Conservation (phyloP, 2,113 vertebrate genomes). For the Origma solitaria region DNA sequence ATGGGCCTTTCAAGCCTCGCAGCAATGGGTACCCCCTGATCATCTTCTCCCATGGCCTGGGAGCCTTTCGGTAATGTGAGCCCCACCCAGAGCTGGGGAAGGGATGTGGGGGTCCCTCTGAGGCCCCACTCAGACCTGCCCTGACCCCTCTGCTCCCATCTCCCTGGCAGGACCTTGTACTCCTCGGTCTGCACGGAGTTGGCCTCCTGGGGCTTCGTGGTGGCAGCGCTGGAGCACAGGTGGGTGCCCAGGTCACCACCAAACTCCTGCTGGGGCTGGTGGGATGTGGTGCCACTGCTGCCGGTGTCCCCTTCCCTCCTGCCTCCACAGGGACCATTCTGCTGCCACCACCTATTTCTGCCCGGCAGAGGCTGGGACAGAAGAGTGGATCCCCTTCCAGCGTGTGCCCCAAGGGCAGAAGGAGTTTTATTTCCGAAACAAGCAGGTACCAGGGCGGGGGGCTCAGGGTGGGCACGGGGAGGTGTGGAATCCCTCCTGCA, state of each 20-base stretch:
- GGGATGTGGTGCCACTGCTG: neutral
- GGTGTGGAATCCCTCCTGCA: neutral
- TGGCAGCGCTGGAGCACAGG: conserved; percentile 75
- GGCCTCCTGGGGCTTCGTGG: conserved; percentile 72
- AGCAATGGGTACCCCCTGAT: conserved; percentile 69
- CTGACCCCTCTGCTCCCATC: neutral
- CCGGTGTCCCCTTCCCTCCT: neutral
- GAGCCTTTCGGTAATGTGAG: conserved; percentile 69
- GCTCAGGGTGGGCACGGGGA: neutral
- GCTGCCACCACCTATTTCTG: conserved; percentile 70
- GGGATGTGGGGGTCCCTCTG: fast-evolving
- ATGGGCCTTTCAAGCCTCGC: conserved; percentile 55
- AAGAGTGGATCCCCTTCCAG: conserved; percentile 71
- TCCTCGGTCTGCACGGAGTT: conserved; percentile 72
- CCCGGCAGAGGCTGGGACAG: neutral
- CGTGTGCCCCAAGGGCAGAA: conserved; percentile 63
- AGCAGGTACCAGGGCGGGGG: conserved; percentile 58
- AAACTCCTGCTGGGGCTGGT: fast-evolving
- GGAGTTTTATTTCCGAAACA: conserved; percentile 74
- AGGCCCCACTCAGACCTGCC: fast-evolving
- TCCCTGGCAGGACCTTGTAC: conserved; percentile 64
- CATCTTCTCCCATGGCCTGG: conserved; percentile 78
- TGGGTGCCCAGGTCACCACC: neutral
- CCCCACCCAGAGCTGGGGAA: neutral
- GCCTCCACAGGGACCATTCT: conserved; percentile 69